These are phyloP conservation scores for Nomada goodeniana DNA, from an alignment of 2,888 invertebrate species.

Conservation along the genomic window DNA sequence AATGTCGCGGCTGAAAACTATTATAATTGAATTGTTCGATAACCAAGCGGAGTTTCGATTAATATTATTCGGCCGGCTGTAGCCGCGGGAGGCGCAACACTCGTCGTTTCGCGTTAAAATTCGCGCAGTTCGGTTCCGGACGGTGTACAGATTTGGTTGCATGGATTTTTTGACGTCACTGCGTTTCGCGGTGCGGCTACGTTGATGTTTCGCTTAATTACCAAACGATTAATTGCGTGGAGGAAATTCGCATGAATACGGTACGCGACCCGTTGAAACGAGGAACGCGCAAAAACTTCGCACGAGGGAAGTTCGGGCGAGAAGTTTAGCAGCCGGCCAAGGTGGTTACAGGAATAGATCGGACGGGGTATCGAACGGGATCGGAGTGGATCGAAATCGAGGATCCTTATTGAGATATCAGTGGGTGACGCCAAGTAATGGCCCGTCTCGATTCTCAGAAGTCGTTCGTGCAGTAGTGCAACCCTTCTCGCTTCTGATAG, in stretches of 20 bases:
- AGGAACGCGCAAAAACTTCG: too few relatives aligned
- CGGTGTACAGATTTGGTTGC: too few relatives aligned
- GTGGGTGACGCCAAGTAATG: constrained; percentile 60
- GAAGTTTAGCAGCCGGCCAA: not conserved
- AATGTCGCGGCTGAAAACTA: constrained; percentile 3
- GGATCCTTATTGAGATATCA: constrained; percentile 68
- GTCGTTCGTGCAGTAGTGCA: constrained; percentile 58
- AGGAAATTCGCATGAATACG: too few relatives aligned
- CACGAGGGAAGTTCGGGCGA: too few relatives aligned
- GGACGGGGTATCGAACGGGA: constrained; percentile 28
- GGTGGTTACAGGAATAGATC: constrained; percentile 13
- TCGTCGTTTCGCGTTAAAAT: too few relatives aligned
- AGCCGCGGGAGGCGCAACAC: too few relatives aligned
- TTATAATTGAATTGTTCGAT: constrained; percentile 24
- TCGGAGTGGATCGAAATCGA: constrained; percentile 20
- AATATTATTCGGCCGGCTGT: not conserved
- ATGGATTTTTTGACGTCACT: too few relatives aligned
- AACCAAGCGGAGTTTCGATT: not conserved
- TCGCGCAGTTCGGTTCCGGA: too few relatives aligned
- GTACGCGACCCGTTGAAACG: too few relatives aligned
- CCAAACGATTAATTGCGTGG: too few relatives aligned
- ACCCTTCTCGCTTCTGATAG: constrained; percentile 54
- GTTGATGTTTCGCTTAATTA: too few relatives aligned
- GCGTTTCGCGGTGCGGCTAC: too few relatives aligned
- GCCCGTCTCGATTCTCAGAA: constrained; percentile 60